phyloP scores from a whole-genome alignment of 2,797 vertebrate genomes.

The Lutjanus campechanus region DNA sequence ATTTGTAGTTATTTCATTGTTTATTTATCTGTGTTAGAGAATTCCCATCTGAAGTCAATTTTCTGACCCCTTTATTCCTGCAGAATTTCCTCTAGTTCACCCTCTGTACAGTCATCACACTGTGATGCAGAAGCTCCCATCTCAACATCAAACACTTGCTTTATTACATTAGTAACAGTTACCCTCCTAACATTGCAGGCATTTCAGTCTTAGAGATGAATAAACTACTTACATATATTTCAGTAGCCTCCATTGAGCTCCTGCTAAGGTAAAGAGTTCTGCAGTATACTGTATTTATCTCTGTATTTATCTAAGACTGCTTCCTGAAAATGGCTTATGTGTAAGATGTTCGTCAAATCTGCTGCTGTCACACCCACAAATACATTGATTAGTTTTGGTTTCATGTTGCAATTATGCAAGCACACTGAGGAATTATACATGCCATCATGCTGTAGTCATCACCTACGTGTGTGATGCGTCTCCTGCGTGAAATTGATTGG shows the following conservation, averaged over 20 bases:
- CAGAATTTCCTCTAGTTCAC: not conserved
- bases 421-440: too few relatives aligned
- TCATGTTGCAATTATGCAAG: too few relatives aligned
- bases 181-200: not conserved
- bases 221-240: not conserved
- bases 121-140: not conserved
- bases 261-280: too few relatives aligned
- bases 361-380: too few relatives aligned
- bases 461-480: too few relatives aligned
- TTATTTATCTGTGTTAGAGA: constrained; percentile 21
- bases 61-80: not conserved
- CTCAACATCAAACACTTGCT: not conserved
- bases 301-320: not conserved
- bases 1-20: constrained; percentile 19
- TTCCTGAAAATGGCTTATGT: not conserved
- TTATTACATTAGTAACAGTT: not conserved
- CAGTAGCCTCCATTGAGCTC: not conserved
- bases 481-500: too few relatives aligned
- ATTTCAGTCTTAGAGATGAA: constrained; percentile 11
- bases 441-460: too few relatives aligned
- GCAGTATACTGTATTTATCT: too few relatives aligned
- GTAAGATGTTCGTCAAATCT: too few relatives aligned
- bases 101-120: not conserved
- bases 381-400: too few relatives aligned
- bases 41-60: constrained; percentile 18